Percentiles rank a stretch among this genome's conserved stretches.
phyloP scores from a whole-genome alignment of 1,140 invertebrate genomes.

The Brachionus sp. region DNA sequence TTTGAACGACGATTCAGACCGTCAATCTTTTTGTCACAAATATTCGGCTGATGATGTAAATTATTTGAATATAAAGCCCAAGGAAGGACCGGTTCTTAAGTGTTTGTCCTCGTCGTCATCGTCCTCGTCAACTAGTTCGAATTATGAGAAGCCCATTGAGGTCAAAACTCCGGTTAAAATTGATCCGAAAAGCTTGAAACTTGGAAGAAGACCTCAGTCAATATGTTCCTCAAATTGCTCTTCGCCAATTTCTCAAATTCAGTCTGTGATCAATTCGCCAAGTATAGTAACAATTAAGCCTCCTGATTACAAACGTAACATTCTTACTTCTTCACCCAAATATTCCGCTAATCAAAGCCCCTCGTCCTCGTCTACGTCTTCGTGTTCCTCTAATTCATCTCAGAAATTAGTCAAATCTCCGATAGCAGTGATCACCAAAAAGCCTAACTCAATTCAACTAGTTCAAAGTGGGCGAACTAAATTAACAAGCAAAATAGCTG shows the following conservation, averaged over 20 bases:
- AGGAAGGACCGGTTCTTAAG: background rate
- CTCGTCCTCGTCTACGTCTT: slow-evolving; percentile 15
- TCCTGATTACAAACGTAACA: background rate
- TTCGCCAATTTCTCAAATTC: slow-evolving; percentile 27
- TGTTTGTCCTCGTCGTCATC: slow-evolving; percentile 42
- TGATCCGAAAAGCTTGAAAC: slow-evolving; percentile 42
- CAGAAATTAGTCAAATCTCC: slow-evolving; percentile 11
- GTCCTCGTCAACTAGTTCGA: slow-evolving; percentile 6
- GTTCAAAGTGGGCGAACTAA: background rate
- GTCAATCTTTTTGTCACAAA: slow-evolving; percentile 30
- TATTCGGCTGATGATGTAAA: slow-evolving; percentile 45
- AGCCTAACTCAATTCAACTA: slow-evolving; percentile 35
- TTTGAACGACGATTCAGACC: background rate
- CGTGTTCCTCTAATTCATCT: slow-evolving; percentile 18
- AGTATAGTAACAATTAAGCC: slow-evolving; percentile 28
- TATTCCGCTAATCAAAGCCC: background rate
- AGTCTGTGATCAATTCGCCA: slow-evolving; percentile 17
- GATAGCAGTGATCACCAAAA: slow-evolving; percentile 30
- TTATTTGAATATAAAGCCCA: slow-evolving; percentile 38
- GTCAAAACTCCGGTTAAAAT: slow-evolving; percentile 29
- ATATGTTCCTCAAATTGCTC: slow-evolving; percentile 40
- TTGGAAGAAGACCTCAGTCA: slow-evolving; percentile 31
- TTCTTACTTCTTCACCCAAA: slow-evolving; percentile 7
- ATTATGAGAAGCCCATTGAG: background rate
- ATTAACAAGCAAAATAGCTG: background rate